phyloP scores from a whole-genome alignment of 1,140 invertebrate species.

The Calycopis cecrops region DNA sequence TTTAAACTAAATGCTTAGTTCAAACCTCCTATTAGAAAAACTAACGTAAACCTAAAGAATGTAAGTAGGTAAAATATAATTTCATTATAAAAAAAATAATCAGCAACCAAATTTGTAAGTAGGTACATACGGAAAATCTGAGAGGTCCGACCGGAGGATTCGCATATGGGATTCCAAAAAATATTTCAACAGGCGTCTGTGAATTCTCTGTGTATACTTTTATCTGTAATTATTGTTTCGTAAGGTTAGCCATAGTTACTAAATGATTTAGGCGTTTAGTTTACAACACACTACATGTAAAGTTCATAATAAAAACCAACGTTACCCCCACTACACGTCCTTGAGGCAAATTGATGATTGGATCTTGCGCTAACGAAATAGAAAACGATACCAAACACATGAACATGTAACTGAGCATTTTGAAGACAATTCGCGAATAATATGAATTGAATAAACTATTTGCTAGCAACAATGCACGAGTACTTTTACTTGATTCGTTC shows the following conservation, averaged over 20 bases:
- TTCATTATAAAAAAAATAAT: neutral
- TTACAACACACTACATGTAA: too few species aligned
- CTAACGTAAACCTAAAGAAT: too few species aligned
- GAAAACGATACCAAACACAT: constrained; percentile 27
- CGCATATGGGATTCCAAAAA: constrained; percentile 63
- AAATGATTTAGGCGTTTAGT: too few species aligned
- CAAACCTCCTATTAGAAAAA: too few species aligned
- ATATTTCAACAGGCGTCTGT: constrained; percentile 55
- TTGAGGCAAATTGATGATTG: constrained; percentile 53
- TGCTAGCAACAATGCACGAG: neutral
- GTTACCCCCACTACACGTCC: constrained; percentile 59
- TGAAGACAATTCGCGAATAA: neutral
- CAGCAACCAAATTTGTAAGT: neutral
- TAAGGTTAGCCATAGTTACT: too few species aligned
- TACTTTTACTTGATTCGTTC: neutral
- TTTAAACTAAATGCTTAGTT: too few species aligned
- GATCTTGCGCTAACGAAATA: constrained; percentile 45
- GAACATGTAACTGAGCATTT: neutral
- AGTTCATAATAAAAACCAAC: too few species aligned
- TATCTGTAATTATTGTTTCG: constrained; percentile 41
- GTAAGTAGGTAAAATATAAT: too few species aligned
- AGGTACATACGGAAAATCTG: constrained; percentile 57
- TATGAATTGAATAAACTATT: neutral
- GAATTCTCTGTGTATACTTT: constrained; percentile 56
- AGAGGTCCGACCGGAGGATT: constrained; percentile 48